These are phyloP conservation scores for Chymomyza procnemis DNA, from an alignment of 2,888 invertebrate genomes.

Conservation along the genomic window DNA sequence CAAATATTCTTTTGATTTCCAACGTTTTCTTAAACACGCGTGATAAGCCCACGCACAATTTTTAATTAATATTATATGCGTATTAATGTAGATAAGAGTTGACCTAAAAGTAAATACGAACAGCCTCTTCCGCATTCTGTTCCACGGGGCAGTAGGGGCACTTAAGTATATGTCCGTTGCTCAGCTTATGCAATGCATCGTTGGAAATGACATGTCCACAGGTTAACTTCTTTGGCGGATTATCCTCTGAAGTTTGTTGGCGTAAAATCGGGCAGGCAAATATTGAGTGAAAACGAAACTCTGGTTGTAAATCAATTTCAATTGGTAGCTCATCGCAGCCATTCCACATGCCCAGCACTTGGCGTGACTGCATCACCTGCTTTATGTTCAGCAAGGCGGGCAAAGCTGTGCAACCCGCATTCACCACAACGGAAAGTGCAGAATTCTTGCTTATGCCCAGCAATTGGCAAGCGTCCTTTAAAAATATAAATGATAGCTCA, in stretches of 20 bases:
- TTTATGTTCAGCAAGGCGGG: conserved; percentile 96
- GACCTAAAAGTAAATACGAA: conserved; percentile 92
- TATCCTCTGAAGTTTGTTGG: conserved; percentile 95
- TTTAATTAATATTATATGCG: not conserved
- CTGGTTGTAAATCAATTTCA: conserved; percentile 94
- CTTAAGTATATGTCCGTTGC: conserved; percentile 96
- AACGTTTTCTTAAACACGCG: not conserved
- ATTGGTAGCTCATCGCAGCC: conserved; percentile 97
- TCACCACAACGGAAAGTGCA: conserved; percentile 93
- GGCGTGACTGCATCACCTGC: conserved; percentile 92
- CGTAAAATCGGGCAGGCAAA: conserved; percentile 99
- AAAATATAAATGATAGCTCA: conserved; percentile 91
- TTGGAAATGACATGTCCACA: conserved; percentile 99
- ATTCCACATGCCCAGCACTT: conserved; percentile 96
- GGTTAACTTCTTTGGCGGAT: conserved; percentile 97
- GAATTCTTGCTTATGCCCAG: conserved; percentile 93
- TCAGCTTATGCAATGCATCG: conserved; percentile 97
- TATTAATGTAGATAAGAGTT: not conserved
- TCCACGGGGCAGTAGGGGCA: conserved; percentile 99
- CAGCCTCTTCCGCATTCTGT: conserved; percentile 94
- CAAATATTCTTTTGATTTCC: not conserved
- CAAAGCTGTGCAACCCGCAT: conserved; percentile 94
- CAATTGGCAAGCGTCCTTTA: conserved; percentile 93
- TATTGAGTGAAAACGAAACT: conserved; percentile 96
- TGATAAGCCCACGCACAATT: not conserved